phyloP scores from a whole-genome alignment of 1,140 invertebrate species.

The Drosophila nigromelanica region DNA sequence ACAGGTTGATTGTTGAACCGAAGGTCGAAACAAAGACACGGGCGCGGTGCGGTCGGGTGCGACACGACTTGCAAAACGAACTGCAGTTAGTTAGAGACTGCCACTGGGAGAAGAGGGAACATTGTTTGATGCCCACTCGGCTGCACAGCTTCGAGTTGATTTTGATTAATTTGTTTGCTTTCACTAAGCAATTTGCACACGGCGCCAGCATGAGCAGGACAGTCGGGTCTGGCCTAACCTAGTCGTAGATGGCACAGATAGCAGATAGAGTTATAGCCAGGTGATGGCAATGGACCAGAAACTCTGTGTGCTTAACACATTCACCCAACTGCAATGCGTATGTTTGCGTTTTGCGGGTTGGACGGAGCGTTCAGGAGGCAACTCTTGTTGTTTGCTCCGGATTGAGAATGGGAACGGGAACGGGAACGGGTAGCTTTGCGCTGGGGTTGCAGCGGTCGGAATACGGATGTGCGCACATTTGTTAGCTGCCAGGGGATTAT shows the following conservation, averaged over 20 bases:
- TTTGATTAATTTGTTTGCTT: constrained; percentile 82
- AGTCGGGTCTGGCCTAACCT: not conserved
- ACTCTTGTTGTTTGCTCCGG: constrained; percentile 49
- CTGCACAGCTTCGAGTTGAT: constrained; percentile 65
- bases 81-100: not conserved
- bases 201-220: constrained; percentile 20
- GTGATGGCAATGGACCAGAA: constrained; percentile 72
- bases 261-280: constrained; percentile 66
- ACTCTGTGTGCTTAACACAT: constrained; percentile 69
- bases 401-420: constrained; percentile 16
- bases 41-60: not conserved
- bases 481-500: constrained; percentile 77
- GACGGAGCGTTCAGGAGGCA: constrained; percentile 1
- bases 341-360: constrained; percentile 71
- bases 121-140: constrained; percentile 56
- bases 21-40: not conserved
- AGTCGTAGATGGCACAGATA: constrained; percentile 38
- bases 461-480: constrained; percentile 76
- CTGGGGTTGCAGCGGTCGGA: constrained; percentile 45
- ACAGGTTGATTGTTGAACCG: constrained; percentile 12
- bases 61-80: constrained; percentile 16
- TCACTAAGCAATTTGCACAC: constrained; percentile 73
- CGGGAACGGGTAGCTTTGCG: not conserved
- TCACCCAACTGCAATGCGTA: constrained; percentile 74
- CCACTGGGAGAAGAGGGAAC: constrained; percentile 4